Conservation (phyloP, 2,797 vertebrate species). For the Limnodromus scolopaceus region DNA sequence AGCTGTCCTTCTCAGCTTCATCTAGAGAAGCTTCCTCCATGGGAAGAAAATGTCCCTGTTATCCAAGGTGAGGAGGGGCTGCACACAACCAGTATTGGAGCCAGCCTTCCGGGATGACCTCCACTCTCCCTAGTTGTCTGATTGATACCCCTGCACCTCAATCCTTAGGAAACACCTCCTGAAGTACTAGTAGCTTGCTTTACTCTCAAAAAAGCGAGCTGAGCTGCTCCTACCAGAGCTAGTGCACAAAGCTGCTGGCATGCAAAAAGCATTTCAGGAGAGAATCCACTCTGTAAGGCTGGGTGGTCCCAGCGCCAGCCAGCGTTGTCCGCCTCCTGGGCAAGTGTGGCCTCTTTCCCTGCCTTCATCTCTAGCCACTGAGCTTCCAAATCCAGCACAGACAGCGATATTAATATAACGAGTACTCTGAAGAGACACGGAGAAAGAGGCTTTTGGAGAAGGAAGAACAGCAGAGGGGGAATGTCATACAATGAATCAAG, state of each 20-base stretch:
- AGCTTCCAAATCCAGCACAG: neutral
- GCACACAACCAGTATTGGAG: neutral
- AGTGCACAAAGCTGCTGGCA: neutral
- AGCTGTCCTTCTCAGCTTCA: neutral
- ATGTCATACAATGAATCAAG: neutral
- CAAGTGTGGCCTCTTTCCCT: neutral
- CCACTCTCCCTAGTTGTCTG: neutral
- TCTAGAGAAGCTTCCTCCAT: neutral
- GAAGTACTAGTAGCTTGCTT: neutral
- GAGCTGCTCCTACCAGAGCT: neutral
- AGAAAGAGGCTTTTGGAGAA: neutral
- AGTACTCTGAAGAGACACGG: neutral
- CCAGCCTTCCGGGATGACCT: neutral
- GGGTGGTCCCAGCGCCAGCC: neutral
- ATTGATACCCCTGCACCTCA: accelerated
- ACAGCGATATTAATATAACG: neutral
- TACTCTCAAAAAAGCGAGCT: neutral
- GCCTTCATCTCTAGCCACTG: neutral
- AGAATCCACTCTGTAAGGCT: neutral
- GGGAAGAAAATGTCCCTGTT: neutral
- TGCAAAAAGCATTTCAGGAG: neutral
- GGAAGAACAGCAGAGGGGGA: neutral
- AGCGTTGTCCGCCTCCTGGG: neutral
- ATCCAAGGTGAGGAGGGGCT: neutral
- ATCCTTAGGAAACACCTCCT: neutral